phyloP scores from a whole-genome alignment of 23 tunicate species.

The Corella eumyota region DNA sequence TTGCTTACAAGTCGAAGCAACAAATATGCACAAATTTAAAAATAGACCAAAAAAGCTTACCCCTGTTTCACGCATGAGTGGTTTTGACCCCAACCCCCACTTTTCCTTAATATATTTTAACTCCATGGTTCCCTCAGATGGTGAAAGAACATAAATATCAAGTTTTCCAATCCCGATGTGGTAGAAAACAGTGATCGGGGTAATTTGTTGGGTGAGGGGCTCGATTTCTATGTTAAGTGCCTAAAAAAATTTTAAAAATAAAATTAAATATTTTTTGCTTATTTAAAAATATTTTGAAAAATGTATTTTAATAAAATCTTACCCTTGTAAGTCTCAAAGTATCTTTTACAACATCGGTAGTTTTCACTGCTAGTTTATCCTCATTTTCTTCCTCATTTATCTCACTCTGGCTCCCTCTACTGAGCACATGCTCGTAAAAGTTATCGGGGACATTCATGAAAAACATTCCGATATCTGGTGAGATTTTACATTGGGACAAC shows the following conservation, averaged over 20 bases:
- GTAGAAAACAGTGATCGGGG: conserved; percentile 43
- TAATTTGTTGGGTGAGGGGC: conserved; percentile 20
- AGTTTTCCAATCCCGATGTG: conserved; percentile 44
- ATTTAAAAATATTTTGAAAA: background rate
- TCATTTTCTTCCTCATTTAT: background rate
- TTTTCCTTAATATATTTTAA: conserved; percentile 41
- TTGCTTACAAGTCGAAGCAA: too few relatives aligned
- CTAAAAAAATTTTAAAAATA: too few relatives aligned
- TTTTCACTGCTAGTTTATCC: conserved; percentile 11
- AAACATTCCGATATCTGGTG: conserved; percentile 49
- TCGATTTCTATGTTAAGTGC: conserved; percentile 28
- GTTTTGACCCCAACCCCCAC: conserved; percentile 41
- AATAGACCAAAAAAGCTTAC: conserved; percentile 14
- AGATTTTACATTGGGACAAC: conserved; percentile 21
- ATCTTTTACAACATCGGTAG: conserved; percentile 32
- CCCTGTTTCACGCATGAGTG: conserved; percentile 39
- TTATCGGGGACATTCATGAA: conserved; percentile 48
- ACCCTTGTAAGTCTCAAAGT: conserved; percentile 45
- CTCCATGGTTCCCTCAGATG: conserved; percentile 39
- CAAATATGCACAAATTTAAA: too few relatives aligned
- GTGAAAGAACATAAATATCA: conserved; percentile 40
- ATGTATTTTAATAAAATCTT: background rate
- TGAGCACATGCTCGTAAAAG: conserved; percentile 13
- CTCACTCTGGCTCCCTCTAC: conserved; percentile 2
- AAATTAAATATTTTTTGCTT: background rate